Base-by-base conservation (phyloP, 2,113 vertebrate genomes). In the Siniperca knerii region DNA sequence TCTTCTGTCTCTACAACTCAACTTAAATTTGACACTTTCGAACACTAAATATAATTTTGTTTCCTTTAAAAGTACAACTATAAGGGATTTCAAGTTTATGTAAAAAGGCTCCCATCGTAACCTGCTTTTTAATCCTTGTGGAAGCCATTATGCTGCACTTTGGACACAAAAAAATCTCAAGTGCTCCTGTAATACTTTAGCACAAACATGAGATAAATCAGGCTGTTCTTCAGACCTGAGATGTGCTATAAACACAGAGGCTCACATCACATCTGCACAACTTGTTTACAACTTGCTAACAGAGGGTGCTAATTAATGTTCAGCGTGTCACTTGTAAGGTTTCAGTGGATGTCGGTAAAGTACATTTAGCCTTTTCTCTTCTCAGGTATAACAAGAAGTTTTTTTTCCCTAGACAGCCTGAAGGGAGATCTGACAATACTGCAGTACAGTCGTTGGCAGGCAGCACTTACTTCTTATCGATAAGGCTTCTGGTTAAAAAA, bases 281-380 rank as follows among this genome's bases (percentile, higher is more conserved):
- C 83, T 86, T 88, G 84, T 92, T 90, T 89, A 82, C 81, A 44
- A 77, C 71, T 81, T 55, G 79, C 57, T 61, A 89, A 87, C 72
- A 86, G 21, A 69, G 42, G 65, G 81, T 79, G 87, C 55, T 89
- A 89, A 92, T 88, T 85, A 83, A 86, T 79, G 79, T 81, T 82
- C 20, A 79, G 82, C 2, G 15, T 54, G 60, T 40, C 76, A 75
- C 62, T 87, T 61, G 29, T 77, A 48, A 78, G 13, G 70, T 71
- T 64, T 73, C 73, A 57, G 72, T 75, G 42, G 74, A 29, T 44
- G 52, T 42, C 61, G 73, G 29, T 35, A n/a, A 77, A 85, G 42
- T 6, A 52, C 35, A 60, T 81, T 68, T n/a, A 57, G 37, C 29
- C 37, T 18, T 52, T 58, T 57, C 35, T 62, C 1, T 13, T 76